phyloP scores from a whole-genome alignment of 2,797 vertebrate species.

The Threskiornis aethiopicus region DNA sequence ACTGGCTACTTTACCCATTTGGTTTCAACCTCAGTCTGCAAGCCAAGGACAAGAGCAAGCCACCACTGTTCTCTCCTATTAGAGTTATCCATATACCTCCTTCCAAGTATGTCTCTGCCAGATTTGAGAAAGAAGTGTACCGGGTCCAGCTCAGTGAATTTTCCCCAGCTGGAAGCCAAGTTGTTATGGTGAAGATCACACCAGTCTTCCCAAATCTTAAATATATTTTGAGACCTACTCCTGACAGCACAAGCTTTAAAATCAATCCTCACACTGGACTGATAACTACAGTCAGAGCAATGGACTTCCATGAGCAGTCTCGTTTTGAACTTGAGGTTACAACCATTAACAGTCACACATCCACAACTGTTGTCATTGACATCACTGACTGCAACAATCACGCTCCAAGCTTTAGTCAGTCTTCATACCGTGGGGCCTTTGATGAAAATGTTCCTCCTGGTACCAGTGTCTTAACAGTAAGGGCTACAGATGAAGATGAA shows the following conservation, averaged over 20 bases:
- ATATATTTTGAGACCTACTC: constrained; percentile 82
- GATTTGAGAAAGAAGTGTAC: constrained; percentile 85
- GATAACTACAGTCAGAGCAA: constrained; percentile 80
- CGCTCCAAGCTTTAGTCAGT: constrained; percentile 80
- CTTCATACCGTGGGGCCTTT: constrained; percentile 83
- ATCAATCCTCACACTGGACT: constrained; percentile 88
- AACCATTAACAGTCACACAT: constrained; percentile 75
- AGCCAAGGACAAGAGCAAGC: constrained; percentile 83
- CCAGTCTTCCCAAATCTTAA: constrained; percentile 77
- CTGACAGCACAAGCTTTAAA: constrained; percentile 82
- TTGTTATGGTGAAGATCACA: constrained; percentile 80
- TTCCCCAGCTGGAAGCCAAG: constrained; percentile 85
- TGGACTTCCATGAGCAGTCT: constrained; percentile 83
- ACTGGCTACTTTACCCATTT: constrained; percentile 83
- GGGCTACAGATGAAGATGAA: constrained; percentile 83
- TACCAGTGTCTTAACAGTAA: constrained; percentile 85
- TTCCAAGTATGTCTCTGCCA: constrained; percentile 75
- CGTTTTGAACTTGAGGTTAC: constrained; percentile 86
- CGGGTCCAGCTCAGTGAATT: constrained; percentile 86
- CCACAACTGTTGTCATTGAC: constrained; percentile 81
- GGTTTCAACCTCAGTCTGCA: constrained; percentile 93
- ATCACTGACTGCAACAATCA: constrained; percentile 92
- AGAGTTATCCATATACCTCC: constrained; percentile 83
- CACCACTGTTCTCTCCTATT: constrained; percentile 79
- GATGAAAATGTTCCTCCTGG: constrained; percentile 89